phyloP scores from a whole-genome alignment of 2,797 vertebrate species.

The Buphagus erythrorhynchus region DNA sequence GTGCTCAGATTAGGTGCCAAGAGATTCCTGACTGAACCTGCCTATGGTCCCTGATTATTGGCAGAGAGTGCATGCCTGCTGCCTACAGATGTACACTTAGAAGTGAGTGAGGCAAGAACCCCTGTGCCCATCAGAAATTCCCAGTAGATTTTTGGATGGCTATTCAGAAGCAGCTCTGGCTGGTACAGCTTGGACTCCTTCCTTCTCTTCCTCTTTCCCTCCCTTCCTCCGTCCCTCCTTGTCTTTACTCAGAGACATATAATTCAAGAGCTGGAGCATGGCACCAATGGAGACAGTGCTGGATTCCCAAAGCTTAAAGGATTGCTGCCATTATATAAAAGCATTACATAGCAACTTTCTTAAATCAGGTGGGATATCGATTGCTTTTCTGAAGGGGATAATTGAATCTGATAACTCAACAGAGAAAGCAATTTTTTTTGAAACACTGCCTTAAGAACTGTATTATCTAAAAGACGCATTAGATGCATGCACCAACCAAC shows the following conservation, averaged over 20 bases:
- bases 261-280: background rate
- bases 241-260: background rate
- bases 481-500: background rate
- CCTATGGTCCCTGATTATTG: background rate
- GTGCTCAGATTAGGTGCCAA: background rate
- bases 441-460: background rate
- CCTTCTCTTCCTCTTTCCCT: background rate
- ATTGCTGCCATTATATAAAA: background rate
- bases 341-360: background rate
- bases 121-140: background rate
- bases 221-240: background rate
- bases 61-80: background rate
- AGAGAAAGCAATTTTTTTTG: constrained; percentile 12
- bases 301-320: background rate
- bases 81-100: background rate
- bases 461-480: background rate
- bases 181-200: background rate
- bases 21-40: background rate
- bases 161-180: background rate
- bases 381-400: background rate
- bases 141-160: background rate
- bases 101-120: background rate
- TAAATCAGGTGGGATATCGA: background rate
- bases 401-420: constrained; percentile 21
- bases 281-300: background rate